Conservation (phyloP, 2,113 vertebrate genomes). For the Pholis gunnellus region DNA sequence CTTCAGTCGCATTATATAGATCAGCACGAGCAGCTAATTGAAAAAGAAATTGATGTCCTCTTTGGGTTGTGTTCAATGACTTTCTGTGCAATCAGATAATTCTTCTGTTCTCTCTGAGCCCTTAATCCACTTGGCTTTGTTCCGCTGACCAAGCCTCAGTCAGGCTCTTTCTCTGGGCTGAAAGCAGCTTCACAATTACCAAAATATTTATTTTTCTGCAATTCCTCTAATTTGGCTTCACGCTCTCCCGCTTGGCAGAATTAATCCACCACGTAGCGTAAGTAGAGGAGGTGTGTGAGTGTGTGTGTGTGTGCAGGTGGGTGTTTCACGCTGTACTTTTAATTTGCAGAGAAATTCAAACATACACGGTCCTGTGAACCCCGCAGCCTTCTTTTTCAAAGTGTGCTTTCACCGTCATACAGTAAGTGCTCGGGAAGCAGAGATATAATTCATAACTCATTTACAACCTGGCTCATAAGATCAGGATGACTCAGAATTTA, state of each 20-base stretch:
- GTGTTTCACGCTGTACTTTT: neutral
- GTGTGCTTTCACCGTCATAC: slow-evolving; percentile 28
- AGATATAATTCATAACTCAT: slow-evolving; percentile 80
- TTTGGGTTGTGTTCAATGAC: slow-evolving; percentile 39
- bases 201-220: slow-evolving; percentile 58
- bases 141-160: slow-evolving; percentile 46
- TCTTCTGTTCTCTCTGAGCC: slow-evolving; percentile 33
- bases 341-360: neutral
- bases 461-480: slow-evolving; percentile 80
- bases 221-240: slow-evolving; percentile 39
- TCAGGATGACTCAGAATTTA: slow-evolving; percentile 79
- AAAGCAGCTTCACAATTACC: slow-evolving; percentile 52
- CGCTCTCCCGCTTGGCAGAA: neutral
- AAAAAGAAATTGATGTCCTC: slow-evolving; percentile 53
- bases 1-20: slow-evolving; percentile 6
- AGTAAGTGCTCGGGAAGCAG: slow-evolving; percentile 52
- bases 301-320: neutral
- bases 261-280: neutral
- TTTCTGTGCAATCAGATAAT: slow-evolving; percentile 51
- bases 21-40: slow-evolving; percentile 30
- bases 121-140: slow-evolving; percentile 58
- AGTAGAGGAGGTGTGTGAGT: neutral
- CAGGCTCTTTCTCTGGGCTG: slow-evolving; percentile 21
- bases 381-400: slow-evolving; percentile 17
- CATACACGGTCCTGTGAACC: slow-evolving; percentile 11